Evolutionary conservation across 2,113 vertebrate genomes (phyloP).

Genomic region (Dicaeum eximium): DNA sequence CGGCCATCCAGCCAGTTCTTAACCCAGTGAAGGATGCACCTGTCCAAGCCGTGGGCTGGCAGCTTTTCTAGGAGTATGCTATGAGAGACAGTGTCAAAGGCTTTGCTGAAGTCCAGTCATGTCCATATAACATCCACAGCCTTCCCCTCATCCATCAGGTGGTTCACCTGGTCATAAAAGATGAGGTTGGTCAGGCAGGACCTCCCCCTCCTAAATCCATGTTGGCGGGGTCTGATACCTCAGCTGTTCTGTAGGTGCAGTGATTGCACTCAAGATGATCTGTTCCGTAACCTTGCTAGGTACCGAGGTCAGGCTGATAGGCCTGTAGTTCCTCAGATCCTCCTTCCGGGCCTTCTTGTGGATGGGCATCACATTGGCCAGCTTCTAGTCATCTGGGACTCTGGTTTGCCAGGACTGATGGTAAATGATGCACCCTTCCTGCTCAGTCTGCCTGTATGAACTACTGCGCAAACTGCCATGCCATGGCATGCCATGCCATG

Average conservation of each 20-base stretch:
- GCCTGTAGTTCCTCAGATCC: neutral
- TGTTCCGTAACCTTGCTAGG: neutral
- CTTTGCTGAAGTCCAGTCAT: neutral
- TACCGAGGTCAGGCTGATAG: neutral
- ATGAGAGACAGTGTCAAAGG: neutral
- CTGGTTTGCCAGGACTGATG: neutral
- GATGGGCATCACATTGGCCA: neutral
- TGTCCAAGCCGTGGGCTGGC: neutral
- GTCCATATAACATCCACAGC: neutral
- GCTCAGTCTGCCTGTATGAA: neutral
- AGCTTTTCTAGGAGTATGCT: neutral
- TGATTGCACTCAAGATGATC: neutral
- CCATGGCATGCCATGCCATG: too few species aligned
- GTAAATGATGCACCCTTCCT: neutral
- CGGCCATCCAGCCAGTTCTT: neutral
- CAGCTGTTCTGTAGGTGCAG: neutral
- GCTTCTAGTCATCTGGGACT: neutral
- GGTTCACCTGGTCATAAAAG: neutral
- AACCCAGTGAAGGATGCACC: neutral
- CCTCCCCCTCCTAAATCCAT: neutral
- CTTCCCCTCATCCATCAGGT: neutral
- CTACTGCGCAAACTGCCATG: neutral
- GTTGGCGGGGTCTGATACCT: neutral
- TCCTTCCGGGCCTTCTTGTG: neutral
- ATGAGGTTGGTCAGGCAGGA: neutral